Conservation (phyloP, 2,888 invertebrate species). For the Cosmia trapezina region DNA sequence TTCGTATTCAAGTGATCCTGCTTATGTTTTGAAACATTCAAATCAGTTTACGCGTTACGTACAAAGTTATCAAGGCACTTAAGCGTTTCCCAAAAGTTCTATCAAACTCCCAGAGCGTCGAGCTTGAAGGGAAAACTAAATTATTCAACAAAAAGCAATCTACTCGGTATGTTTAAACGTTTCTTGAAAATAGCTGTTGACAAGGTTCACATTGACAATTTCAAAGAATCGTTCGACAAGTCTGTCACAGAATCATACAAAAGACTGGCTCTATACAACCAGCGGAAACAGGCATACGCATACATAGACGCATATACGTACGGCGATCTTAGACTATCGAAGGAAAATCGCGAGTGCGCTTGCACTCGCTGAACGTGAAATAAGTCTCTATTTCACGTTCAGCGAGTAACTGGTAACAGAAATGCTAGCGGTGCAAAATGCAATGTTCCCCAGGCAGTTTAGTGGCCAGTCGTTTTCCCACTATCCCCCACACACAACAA, state of each 20-base stretch:
- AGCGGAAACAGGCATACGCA: background rate
- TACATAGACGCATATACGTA: background rate
- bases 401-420: no score
- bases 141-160: conserved; percentile 61
- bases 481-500: no score
- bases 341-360: background rate
- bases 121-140: conserved; percentile 42
- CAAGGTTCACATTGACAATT: conserved; percentile 70
- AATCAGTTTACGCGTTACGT: conserved; percentile 30
- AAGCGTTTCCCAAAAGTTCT: conserved; percentile 36
- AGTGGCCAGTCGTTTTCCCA: no score
- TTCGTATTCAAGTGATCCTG: conserved; percentile 19
- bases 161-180: conserved; percentile 63
- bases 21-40: conserved; percentile 28
- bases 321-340: no score
- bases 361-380: background rate
- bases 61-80: conserved; percentile 45
- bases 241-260: background rate
- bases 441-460: no score
- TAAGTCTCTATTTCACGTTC: no score
- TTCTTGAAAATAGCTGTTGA: conserved; percentile 71
- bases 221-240: conserved; percentile 64
- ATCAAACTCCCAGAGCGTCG: conserved; percentile 26
- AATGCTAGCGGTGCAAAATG: no score
- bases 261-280: background rate